A percentile compares a stretch with the other conserved stretches of the same genome.
phyloP scores from a whole-genome alignment of 2,797 vertebrate species.

The Helostoma temminkii region DNA sequence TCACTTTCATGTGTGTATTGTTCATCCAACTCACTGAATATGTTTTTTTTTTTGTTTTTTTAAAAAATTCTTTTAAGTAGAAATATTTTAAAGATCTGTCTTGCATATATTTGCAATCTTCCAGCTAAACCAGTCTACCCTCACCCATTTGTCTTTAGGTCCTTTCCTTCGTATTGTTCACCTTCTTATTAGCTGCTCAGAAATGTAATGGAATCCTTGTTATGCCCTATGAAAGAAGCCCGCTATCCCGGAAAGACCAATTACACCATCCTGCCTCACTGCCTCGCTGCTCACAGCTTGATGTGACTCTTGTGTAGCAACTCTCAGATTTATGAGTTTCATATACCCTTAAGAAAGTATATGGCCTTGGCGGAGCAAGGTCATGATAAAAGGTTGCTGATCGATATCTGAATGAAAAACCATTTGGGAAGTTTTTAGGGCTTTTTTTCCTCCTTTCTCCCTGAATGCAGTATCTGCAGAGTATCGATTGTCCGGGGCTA shows the following conservation, averaged over 20 bases:
- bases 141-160: conserved; percentile 17
- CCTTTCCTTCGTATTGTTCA: neutral
- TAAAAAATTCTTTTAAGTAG: too few relatives aligned
- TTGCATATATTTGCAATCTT: too few relatives aligned
- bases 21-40: too few relatives aligned
- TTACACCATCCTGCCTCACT: conserved; percentile 62
- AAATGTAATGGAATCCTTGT: conserved; percentile 68
- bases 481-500: conserved; percentile 95
- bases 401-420: conserved; percentile 95
- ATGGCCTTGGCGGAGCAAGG: conserved; percentile 89
- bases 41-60: too few relatives aligned
- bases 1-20: too few relatives aligned
- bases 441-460: conserved; percentile 75
- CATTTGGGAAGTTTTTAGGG: conserved; percentile 95
- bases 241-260: conserved; percentile 74
- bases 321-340: conserved; percentile 90
- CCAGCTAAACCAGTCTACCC: neutral
- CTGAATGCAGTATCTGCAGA: conserved; percentile 91
- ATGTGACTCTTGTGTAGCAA: conserved; percentile 72
- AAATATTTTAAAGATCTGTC: too few relatives aligned
- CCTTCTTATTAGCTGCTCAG: conserved; percentile 23
- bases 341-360: conserved; percentile 91
- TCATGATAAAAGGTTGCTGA: conserved; percentile 90
- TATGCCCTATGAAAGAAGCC: conserved; percentile 67
- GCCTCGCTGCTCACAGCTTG: conserved; percentile 61